phyloP scores from a whole-genome alignment of 2,888 invertebrate genomes.

The Crossocerus cetratus region DNA sequence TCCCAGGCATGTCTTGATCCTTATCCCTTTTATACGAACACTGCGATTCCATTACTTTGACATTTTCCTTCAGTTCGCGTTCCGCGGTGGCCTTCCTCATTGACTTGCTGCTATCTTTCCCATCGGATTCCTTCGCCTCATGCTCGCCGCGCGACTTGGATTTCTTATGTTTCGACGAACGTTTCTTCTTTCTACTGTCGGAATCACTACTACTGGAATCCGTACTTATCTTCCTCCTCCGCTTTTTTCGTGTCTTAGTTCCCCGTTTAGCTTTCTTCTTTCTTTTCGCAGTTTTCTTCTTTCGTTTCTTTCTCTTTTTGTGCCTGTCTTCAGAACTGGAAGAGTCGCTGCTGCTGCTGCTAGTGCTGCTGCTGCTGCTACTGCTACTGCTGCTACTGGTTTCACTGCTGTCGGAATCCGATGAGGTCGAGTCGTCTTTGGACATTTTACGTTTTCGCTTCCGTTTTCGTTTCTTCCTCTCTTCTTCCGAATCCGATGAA shows the following conservation, averaged over 20 bases:
- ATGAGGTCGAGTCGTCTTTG: conserved; percentile 57
- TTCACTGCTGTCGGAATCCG: conserved; percentile 67
- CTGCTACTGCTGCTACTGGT: conserved; percentile 67
- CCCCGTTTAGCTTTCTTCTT: conserved; percentile 65
- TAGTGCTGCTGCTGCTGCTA: conserved; percentile 65
- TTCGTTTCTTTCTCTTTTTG: conserved; percentile 56
- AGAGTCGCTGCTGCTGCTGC: conserved; percentile 67
- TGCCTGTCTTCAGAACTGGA: conserved; percentile 60
- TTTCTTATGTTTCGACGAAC: conserved; percentile 30
- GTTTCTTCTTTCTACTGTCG: conserved; percentile 53
- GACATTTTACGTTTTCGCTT: conserved; percentile 50
- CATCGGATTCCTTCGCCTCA: conserved; percentile 2
- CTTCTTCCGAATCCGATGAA: conserved; percentile 61
- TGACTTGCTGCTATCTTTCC: conserved; percentile 24
- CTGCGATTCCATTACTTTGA: conserved; percentile 22
- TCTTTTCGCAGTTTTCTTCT: conserved; percentile 55
- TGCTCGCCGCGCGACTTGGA: conserved; percentile 18
- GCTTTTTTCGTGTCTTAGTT: conserved; percentile 63
- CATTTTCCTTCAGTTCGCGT: not conserved
- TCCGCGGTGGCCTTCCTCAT: conserved; percentile 37
- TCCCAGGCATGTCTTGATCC: conserved; percentile 29
- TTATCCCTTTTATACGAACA: conserved; percentile 41
- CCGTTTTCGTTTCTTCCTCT: conserved; percentile 26
- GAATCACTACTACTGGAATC: conserved; percentile 70
- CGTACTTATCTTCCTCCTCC: conserved; percentile 58